Base-by-base conservation (phyloP, 2,888 invertebrate genomes). In the Netelia melanura region DNA sequence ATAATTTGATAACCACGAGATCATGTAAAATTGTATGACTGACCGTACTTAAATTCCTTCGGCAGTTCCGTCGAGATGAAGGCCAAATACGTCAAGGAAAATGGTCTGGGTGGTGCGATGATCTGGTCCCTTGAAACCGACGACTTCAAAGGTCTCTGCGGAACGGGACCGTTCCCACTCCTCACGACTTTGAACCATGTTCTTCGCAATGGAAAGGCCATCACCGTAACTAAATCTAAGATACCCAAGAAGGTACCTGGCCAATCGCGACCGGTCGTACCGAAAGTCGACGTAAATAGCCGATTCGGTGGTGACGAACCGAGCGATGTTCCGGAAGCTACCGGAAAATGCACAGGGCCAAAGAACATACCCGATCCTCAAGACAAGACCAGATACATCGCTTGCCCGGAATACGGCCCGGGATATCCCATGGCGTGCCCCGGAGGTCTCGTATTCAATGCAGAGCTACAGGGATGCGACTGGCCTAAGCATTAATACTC, bases 111-210 rank as follows among this genome's bases (percentile, higher is more conserved):
- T 75, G 97, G 97, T 25, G 94, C 95, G 0, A 97, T 97, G 97
- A 90, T 97, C 0, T 98, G 97, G 97, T 96, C 97, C 62, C 94
- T 97, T 11, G 98, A 98, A 91, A 96, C 96, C 8, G 97, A 97
- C 88, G 97, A 97, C 90, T 97, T 97, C 89, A 94, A 91, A 14
- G 97, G 96, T 0, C 87, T 91, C 0, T 97, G 97, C 88, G 95
- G 96, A 3, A 6, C 38, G 0, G 94, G 94, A 54, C 94, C 94
- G 65, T 96, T 95, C 92, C 96, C 96, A 0, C 92, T 97, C 2
- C 89, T 97, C 23, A 95, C 92, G 44, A 93, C 95, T 9, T 95
- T 97, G 62, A 96, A 96, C 62, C 54, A 67, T 38, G 80, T 78
- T 65, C 84, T 94, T 58, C 91, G 85, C 21, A 83, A 87, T 61